A percentile compares a stretch with the other conserved stretches of the same genome.
Evolutionary conservation across 2,888 invertebrate species (phyloP).

Genomic region (Brenthis hecate): DNA sequence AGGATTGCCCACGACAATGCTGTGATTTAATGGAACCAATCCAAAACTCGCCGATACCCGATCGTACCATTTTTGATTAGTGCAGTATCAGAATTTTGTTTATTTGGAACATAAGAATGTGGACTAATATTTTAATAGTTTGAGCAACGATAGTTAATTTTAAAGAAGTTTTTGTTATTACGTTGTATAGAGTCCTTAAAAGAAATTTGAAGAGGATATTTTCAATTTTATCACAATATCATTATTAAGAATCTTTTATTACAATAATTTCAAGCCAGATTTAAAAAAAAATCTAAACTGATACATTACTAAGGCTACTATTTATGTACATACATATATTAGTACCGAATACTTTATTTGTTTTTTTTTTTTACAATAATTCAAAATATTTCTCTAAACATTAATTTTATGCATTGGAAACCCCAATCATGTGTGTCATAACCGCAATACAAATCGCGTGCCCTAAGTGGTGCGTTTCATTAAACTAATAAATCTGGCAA

Average conservation of each 20-base stretch:
- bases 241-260: no score
- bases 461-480: constrained; percentile 66
- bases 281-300: no score
- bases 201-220: no score
- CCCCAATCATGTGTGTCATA: constrained; percentile 22
- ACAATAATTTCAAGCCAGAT: no score
- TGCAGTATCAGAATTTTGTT: constrained; percentile 33
- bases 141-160: not conserved
- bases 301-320: no score
- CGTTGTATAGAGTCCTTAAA: no score
- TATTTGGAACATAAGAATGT: constrained; percentile 7
- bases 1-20: constrained; percentile 73
- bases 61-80: constrained; percentile 44
- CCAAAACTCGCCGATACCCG: constrained; percentile 55
- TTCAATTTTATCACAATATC: no score
- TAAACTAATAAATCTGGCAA: constrained; percentile 78
- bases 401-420: not conserved
- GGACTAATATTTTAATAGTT: not conserved
- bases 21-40: constrained; percentile 71
- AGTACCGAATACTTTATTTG: no score
- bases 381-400: not conserved
- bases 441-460: constrained; percentile 44
- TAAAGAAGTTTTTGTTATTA: not conserved
- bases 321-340: no score
- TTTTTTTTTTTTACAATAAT: no score